phyloP scores from a whole-genome alignment of 2,888 invertebrate genomes.

The Malthinus flaveolus region DNA sequence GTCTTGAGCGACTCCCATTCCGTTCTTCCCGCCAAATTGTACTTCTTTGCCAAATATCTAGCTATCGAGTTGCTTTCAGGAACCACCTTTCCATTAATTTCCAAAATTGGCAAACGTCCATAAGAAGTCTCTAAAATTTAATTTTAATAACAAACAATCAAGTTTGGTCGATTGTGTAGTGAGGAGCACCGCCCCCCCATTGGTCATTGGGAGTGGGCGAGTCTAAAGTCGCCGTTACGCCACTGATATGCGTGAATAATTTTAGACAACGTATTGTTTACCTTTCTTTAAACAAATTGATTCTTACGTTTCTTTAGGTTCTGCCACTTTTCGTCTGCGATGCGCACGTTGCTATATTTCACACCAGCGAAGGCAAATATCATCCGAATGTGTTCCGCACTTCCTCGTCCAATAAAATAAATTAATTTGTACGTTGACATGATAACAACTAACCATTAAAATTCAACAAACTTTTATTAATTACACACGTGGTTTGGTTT shows the following conservation, averaged over 20 bases:
- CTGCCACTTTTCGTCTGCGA: constrained; percentile 58
- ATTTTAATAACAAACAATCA: no score
- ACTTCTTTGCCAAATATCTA: constrained; percentile 59
- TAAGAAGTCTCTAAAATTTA: constrained; percentile 57
- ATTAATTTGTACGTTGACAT: constrained; percentile 51
- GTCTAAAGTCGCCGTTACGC: no score
- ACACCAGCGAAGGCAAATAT: constrained; percentile 60
- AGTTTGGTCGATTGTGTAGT: no score
- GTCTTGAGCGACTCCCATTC: constrained; percentile 59
- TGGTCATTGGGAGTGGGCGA: no score
- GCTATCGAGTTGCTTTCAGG: constrained; percentile 62
- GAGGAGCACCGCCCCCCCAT: no score
- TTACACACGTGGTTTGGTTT: no score
- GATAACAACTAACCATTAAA: no score
- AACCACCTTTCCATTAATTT: constrained; percentile 59
- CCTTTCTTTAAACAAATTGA: no score
- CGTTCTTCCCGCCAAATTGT: constrained; percentile 57
- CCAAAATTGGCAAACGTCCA: constrained; percentile 61
- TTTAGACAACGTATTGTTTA: no score
- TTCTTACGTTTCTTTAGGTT: constrained; percentile 57
- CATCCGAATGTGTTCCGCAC: constrained; percentile 61
- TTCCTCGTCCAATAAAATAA: constrained; percentile 61
- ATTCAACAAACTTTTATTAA: no score
- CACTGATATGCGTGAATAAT: no score
- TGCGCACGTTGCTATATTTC: constrained; percentile 59